These are phyloP conservation scores for Gymnorhina tibicen DNA, from an alignment of 2,113 vertebrate species.

Conservation along the genomic window DNA sequence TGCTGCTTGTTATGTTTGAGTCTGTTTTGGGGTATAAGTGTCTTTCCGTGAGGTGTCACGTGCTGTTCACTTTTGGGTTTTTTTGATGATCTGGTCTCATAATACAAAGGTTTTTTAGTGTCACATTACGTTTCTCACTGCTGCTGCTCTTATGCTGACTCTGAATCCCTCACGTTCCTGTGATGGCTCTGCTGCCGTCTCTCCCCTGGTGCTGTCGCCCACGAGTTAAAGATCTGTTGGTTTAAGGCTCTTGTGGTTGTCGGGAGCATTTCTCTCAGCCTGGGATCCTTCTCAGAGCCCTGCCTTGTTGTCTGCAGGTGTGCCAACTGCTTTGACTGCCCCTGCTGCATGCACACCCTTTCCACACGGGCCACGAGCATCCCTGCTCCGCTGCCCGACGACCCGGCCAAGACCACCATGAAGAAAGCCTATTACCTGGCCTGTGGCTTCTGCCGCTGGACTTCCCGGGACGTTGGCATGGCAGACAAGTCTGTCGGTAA, in stretches of 20 bases:
- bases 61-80: background rate
- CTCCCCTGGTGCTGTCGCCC: background rate
- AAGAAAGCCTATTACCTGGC: conserved; percentile 98
- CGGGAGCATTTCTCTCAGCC: background rate
- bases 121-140: background rate
- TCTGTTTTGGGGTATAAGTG: background rate
- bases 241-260: background rate
- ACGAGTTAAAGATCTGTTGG: background rate
- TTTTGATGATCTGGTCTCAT: background rate
- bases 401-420: conserved; percentile 94
- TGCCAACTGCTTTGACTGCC: conserved; percentile 98
- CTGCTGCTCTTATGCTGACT: background rate
- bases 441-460: conserved; percentile 98
- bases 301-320: conserved; percentile 74
- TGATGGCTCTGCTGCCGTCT: background rate
- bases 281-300: background rate
- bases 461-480: conserved; percentile 96
- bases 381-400: conserved; percentile 91
- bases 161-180: background rate
- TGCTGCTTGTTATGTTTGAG: background rate
- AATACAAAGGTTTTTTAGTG: background rate
- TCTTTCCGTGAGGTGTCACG: background rate
- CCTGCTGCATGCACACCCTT: conserved; percentile 97
- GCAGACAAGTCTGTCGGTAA: conserved; percentile 97
- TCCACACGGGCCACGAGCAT: conserved; percentile 96